Conservation (phyloP, 2,797 vertebrate genomes). For the Amazonetta brasiliensis region DNA sequence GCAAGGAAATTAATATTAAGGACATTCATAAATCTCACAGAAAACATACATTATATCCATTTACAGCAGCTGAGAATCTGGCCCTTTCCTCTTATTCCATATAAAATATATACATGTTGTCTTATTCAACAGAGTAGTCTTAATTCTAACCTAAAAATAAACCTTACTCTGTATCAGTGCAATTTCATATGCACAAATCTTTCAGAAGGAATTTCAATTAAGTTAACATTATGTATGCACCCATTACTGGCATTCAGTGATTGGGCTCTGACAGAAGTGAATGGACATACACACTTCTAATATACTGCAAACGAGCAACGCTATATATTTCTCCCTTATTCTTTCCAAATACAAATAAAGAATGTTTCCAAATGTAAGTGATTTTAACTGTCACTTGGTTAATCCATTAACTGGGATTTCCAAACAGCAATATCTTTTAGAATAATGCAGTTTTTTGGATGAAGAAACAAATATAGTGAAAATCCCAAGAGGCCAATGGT, state of each 20-base stretch:
- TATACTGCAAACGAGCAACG: slow-evolving; percentile 54
- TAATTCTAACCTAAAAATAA: slow-evolving; percentile 63
- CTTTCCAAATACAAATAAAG: slow-evolving; percentile 53
- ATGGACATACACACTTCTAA: slow-evolving; percentile 64
- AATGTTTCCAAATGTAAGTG: slow-evolving; percentile 36
- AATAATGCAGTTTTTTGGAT: slow-evolving; percentile 35
- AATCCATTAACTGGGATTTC: slow-evolving; percentile 40
- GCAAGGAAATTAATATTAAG: slow-evolving; percentile 73
- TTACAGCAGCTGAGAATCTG: slow-evolving; percentile 8
- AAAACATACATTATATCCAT: slow-evolving; percentile 46
- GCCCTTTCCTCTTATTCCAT: neutral
- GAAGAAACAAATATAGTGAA: slow-evolving; percentile 46
- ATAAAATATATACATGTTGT: neutral
- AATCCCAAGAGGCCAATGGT: slow-evolving; percentile 37
- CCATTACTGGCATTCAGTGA: slow-evolving; percentile 62
- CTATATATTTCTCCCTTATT: slow-evolving; percentile 48
- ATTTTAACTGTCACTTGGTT: slow-evolving; percentile 60
- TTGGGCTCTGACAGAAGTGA: slow-evolving; percentile 62
- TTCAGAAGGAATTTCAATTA: slow-evolving; percentile 74
- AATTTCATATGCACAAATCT: slow-evolving; percentile 70
- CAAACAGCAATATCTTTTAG: neutral
- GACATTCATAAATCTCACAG: slow-evolving; percentile 58
- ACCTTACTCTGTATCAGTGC: slow-evolving; percentile 53
- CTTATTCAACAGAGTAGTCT: neutral
- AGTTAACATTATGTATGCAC: slow-evolving; percentile 72